Evolutionary conservation across 2,888 invertebrate genomes (phyloP), one percentile per base, ranked within the genome.

Genomic region (Agonum fuliginosum): DNA sequence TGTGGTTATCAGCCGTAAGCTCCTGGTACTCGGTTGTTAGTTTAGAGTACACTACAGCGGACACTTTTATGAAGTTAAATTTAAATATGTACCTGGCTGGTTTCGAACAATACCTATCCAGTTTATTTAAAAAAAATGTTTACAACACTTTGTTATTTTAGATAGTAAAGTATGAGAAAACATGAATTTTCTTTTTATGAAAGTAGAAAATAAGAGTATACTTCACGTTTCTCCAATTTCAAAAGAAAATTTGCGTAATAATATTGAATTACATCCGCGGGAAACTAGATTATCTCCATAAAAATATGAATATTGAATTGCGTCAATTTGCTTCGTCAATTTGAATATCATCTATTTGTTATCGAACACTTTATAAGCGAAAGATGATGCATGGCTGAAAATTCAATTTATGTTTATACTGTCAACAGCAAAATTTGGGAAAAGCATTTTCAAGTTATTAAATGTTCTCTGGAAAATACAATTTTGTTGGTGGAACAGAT

Each of bases 401-500:
- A 46, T 12, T 46, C 14, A 46, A 46, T 46, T 46, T 46, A 1
- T 46, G 37, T 46, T 46, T 46, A 2, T 6, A 54, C 20, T 54
- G 54, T 24, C 54, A 54, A 54, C 54, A 24, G 10, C 1, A 20
- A 22, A 6, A 22, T 22, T 17, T 17, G 2, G 19, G 46, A 17
- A 17, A 12, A 17, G 17, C 46, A 17, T 46, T 46, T 46, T 46
- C 46, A 46, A 46, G 46, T 46, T 17, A 1, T 17, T 46, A 17
- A 46, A 46, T n/a, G 22, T 54, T 54, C 24, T 54, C 19, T 8
- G 22, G 24, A 22, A 22, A 12, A 6, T 22, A 48, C 8, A 54
- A 54, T 54, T 24, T 54, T 54, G 54, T 54, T 54, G 22, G 54
- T 12, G 24, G n/a, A 54, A 54, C 22, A 54, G 54, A 22, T 54